A percentile compares a stretch with the other conserved stretches of the same genome.
These are phyloP conservation scores for Saxicola maurus DNA, from an alignment of 2,797 vertebrate species.

Conservation along the genomic window DNA sequence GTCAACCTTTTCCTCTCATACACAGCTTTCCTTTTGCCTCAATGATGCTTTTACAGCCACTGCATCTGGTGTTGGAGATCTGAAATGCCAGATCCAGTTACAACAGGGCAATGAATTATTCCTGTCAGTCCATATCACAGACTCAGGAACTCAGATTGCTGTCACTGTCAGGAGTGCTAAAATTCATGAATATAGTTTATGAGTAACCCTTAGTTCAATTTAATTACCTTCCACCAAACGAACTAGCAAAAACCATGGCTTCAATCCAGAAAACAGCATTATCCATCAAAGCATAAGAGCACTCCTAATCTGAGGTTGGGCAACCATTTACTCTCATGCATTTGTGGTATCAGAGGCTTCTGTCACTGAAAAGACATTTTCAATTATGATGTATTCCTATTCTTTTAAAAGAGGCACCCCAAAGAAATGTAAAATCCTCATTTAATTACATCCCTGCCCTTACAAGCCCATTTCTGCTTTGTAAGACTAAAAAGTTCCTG, in stretches of 20 bases:
- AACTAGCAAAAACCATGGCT: not conserved
- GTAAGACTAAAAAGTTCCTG: not conserved
- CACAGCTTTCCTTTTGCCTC: not conserved
- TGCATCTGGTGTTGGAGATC: accelerated
- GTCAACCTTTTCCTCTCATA: not conserved
- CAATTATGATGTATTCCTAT: not conserved
- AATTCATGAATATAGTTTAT: not conserved
- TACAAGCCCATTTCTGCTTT: not conserved
- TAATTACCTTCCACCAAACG: not conserved
- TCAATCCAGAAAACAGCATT: not conserved
- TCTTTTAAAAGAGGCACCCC: not conserved
- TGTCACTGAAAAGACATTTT: not conserved
- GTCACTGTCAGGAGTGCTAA: not conserved
- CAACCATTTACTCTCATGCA: not conserved
- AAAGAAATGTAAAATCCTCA: not conserved
- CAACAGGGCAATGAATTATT: not conserved
- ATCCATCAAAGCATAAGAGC: not conserved
- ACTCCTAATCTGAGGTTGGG: not conserved
- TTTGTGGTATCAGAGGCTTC: not conserved
- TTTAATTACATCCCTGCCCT: not conserved
- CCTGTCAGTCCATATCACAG: not conserved
- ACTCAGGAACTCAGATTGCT: not conserved
- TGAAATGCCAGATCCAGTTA: not conserved
- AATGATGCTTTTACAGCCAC: not conserved
- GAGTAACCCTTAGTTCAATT: not conserved